Evolutionary conservation across 37 sponge, comb jelly and placozoan genomes (phyloP).

Genomic region (Hexactinellida sp.): DNA sequence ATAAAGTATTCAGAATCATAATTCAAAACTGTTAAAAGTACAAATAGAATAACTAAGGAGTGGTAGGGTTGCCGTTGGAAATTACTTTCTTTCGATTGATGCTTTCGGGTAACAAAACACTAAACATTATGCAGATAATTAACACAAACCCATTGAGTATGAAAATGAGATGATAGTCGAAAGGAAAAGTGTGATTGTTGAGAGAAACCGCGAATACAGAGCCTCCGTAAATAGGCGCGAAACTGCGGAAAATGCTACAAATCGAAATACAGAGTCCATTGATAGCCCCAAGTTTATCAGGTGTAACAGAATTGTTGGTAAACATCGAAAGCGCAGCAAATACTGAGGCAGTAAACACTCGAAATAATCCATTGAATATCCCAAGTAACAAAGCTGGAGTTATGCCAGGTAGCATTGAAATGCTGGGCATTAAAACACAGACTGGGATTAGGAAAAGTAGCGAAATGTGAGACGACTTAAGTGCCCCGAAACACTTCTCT

Average conservation of each 20-base stretch:
- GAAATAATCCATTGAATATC: slow-evolving; percentile 6
- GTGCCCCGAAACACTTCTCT: background rate
- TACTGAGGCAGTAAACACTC: background rate
- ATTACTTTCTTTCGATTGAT: slow-evolving; percentile 43
- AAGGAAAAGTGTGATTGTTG: slow-evolving; percentile 35
- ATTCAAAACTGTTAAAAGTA: no score
- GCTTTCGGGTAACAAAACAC: slow-evolving; percentile 29
- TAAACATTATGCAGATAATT: slow-evolving; percentile 27
- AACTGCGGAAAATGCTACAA: slow-evolving; percentile 26
- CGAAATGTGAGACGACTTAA: background rate
- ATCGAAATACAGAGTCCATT: slow-evolving; percentile 54
- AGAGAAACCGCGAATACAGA: slow-evolving; percentile 41
- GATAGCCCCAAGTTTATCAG: slow-evolving; percentile 49
- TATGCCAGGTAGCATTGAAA: background rate
- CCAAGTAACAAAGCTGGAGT: background rate
- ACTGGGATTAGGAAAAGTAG: background rate
- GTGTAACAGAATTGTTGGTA: slow-evolving; percentile 64
- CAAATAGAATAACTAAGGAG: no score
- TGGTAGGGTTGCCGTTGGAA: no score
- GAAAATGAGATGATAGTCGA: slow-evolving; percentile 60
- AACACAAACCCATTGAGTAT: slow-evolving; percentile 29
- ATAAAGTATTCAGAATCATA: no score
- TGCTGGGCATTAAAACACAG: background rate
- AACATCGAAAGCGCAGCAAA: slow-evolving; percentile 40
- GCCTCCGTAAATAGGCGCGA: slow-evolving; percentile 45